phyloP scores from a whole-genome alignment of 1,140 invertebrate species.

The Cyclargus thomasi region DNA sequence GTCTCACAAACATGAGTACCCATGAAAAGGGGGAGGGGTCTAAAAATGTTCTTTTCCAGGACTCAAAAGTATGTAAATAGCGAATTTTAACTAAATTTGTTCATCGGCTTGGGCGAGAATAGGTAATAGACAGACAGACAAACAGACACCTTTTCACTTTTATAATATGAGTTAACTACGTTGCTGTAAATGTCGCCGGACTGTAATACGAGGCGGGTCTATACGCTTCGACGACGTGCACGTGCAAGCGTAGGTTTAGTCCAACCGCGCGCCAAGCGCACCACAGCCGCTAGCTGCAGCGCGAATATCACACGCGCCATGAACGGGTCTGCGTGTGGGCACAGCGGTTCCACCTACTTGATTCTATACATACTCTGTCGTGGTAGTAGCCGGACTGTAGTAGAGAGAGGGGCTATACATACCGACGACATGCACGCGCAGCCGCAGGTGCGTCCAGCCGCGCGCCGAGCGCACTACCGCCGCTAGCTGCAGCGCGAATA shows the following conservation, averaged over 20 bases:
- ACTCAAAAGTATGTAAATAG: no score
- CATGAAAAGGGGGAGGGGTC: no score
- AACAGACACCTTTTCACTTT: no score
- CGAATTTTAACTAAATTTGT: no score
- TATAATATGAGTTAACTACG: no score
- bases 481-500: slow-evolving; percentile 97
- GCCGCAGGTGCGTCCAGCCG: slow-evolving; percentile 86
- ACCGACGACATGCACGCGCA: slow-evolving; percentile 83
- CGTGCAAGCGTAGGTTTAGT: slow-evolving; percentile 85
- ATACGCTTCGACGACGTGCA: slow-evolving; percentile 77
- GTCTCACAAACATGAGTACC: no score
- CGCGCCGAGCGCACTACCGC: slow-evolving; percentile 97
- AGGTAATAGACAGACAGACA: no score
- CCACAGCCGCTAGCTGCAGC: slow-evolving; percentile 96
- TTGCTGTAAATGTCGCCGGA: no score
- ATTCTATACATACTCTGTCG: no score
- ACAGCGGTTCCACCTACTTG: slow-evolving; percentile 90
- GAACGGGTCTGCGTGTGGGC: slow-evolving; percentile 86
- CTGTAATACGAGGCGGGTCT: slow-evolving; percentile 16
- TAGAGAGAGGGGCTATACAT: slow-evolving; percentile 17
- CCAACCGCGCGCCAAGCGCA: slow-evolving; percentile 94
- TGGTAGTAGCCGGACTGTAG: slow-evolving; percentile 2
- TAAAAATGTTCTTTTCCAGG: no score
- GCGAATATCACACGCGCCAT: slow-evolving; percentile 94
- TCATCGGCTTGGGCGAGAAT: no score